Base-by-base conservation (phyloP, 2,113 vertebrate genomes). In the Oncorhynchus keta region DNA sequence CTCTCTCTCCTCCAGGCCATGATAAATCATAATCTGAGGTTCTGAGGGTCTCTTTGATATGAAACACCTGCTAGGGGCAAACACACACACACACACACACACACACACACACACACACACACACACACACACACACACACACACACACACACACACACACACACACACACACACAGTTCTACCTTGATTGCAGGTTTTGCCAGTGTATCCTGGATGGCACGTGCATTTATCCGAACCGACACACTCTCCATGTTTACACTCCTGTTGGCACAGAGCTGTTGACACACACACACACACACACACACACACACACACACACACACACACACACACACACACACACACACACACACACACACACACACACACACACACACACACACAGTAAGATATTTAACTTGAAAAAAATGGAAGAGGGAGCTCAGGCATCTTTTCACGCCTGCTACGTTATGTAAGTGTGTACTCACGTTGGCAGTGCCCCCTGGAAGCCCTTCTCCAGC, bases 111-210 rank as follows among this genome's bases (percentile, higher is more conserved):
- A 79, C 72, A 72, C 80, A 81, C 75, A 86, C 71, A 79, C 72
- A 72, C 80, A 81, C 75, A 86, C 71, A 79, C 72, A 72, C 80
- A 86, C 97, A 99, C 24, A 24, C 24, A 24, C 24, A 24, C 24
- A 24, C 24, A 24, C 24, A 24, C 24, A 24, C 24, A 24, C 24
- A 24, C 24, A 24, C 24, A 24, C 24, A 24, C 24, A 86, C 97
- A 99, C 16, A 88, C 16, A 88, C 73, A 81, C 72, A 72, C 80
- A 81, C 75, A 87, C 71, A 79, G 61, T 62, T 3, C 20, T 68
- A 99, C 98, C 98, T 95, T 98, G 97, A 84, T 94, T 99, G 93
- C 98, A 99, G 84, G 96, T 97, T 93, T 99, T 99, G 75, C 98
- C 98, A 0, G 95, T 94, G 88, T 95, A 99, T 76, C 98, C 98